Evolutionary conservation across 2,888 invertebrate species (phyloP).

Genomic region (Ophraella communa): DNA sequence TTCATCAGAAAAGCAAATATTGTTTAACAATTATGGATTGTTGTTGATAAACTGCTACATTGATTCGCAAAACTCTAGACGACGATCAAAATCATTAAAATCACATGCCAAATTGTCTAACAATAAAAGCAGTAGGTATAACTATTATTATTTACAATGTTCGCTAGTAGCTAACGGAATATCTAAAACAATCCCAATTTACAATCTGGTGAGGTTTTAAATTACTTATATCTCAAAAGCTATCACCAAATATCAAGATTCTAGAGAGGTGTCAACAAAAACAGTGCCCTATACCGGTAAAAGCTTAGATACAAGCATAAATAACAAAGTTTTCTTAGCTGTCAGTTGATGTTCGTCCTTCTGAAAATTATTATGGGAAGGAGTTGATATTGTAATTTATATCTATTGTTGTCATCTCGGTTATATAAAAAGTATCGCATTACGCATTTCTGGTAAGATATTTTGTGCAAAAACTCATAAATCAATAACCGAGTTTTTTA

Average conservation of each 20-base stretch:
- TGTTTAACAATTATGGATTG: too few species aligned
- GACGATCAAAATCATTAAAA: too few species aligned
- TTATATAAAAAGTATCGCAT: constrained; percentile 33
- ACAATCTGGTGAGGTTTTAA: neutral
- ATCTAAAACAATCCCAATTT: neutral
- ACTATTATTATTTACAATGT: neutral
- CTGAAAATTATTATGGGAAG: constrained; percentile 29
- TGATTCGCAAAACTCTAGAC: too few species aligned
- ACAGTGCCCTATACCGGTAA: constrained; percentile 18
- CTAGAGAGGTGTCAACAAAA: constrained; percentile 16
- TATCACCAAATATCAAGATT: constrained; percentile 17
- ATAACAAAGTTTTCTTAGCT: constrained; percentile 16
- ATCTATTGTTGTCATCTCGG: constrained; percentile 31
- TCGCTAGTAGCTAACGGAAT: neutral
- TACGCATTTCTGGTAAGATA: constrained; percentile 24
- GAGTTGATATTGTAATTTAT: constrained; percentile 25
- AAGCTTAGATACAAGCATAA: constrained; percentile 18
- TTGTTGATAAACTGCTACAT: too few species aligned
- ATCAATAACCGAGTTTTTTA: constrained; percentile 18
- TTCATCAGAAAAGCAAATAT: too few species aligned
- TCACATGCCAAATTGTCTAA: too few species aligned
- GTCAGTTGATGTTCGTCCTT: constrained; percentile 20
- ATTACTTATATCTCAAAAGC: neutral
- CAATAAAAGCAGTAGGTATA: too few species aligned
- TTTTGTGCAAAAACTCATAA: constrained; percentile 37